A percentile compares a stretch with the other conserved stretches of the same genome.
Conservation (phyloP, 2,113 vertebrate genomes). For the Elanus axillaris region DNA sequence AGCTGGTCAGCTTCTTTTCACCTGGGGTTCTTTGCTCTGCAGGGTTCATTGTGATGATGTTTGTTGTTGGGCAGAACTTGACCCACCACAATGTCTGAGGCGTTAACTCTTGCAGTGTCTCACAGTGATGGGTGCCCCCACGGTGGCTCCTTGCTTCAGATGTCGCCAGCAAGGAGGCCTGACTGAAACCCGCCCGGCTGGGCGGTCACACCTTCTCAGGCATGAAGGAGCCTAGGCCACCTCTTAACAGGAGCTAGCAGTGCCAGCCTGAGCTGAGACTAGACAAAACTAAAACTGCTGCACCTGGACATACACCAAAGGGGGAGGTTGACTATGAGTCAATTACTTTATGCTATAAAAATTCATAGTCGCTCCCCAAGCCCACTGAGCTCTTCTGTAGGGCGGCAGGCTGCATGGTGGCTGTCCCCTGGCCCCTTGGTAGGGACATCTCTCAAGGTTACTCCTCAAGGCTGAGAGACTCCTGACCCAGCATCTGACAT, state of each 20-base stretch:
- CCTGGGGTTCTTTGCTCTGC: too few relatives aligned
- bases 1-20: too few relatives aligned
- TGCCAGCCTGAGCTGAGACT: background rate
- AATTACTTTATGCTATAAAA: background rate
- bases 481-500: background rate
- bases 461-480: background rate
- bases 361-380: background rate
- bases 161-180: accelerated
- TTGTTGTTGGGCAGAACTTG: too few relatives aligned
- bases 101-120: too few relatives aligned
- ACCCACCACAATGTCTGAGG: too few relatives aligned
- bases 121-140: background rate
- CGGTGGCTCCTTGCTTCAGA: accelerated
- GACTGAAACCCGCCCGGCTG: background rate
- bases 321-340: background rate
- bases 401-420: accelerated
- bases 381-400: background rate
- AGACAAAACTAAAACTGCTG: background rate
- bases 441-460: background rate
- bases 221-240: background rate
- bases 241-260: background rate
- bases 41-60: too few relatives aligned
- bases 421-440: accelerated
- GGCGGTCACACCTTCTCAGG: accelerated
- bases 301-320: background rate